phyloP scores from a whole-genome alignment of 1,140 invertebrate genomes.

The Trichonephila inaurata region DNA sequence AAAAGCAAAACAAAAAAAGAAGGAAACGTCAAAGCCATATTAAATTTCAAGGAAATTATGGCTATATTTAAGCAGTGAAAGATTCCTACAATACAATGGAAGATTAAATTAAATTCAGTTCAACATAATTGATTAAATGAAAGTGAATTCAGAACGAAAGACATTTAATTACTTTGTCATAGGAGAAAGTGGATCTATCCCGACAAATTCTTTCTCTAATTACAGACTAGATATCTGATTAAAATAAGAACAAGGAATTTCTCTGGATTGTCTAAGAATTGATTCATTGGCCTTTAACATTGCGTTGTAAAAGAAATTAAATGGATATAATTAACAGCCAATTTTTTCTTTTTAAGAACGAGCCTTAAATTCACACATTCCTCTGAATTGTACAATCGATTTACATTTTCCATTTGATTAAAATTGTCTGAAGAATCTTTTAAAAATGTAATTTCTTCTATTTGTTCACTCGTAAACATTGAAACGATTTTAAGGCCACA shows the following conservation, averaged over 20 bases:
- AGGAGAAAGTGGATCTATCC: background rate
- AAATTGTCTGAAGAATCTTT: background rate
- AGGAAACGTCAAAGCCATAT: too few relatives aligned
- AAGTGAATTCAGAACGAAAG: slow-evolving; percentile 18
- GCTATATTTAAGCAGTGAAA: background rate
- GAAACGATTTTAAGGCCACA: background rate
- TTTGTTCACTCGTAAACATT: background rate
- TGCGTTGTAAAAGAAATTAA: background rate
- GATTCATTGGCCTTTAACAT: background rate
- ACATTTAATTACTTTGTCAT: slow-evolving; percentile 50
- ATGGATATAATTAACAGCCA: background rate
- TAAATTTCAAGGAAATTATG: background rate
- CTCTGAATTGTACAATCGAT: background rate
- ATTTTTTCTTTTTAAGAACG: background rate
- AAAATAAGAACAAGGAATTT: background rate
- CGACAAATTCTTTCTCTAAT: slow-evolving; percentile 41
- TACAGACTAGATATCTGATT: slow-evolving; percentile 25
- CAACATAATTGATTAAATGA: slow-evolving; percentile 43
- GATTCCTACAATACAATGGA: background rate
- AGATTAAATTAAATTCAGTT: background rate
- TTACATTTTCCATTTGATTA: background rate
- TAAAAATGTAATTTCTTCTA: background rate
- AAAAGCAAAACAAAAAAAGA: too few relatives aligned
- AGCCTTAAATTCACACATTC: background rate
- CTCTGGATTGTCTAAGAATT: background rate